phyloP scores from a whole-genome alignment of 2,113 vertebrate genomes.

The Cynocephalus volans region DNA sequence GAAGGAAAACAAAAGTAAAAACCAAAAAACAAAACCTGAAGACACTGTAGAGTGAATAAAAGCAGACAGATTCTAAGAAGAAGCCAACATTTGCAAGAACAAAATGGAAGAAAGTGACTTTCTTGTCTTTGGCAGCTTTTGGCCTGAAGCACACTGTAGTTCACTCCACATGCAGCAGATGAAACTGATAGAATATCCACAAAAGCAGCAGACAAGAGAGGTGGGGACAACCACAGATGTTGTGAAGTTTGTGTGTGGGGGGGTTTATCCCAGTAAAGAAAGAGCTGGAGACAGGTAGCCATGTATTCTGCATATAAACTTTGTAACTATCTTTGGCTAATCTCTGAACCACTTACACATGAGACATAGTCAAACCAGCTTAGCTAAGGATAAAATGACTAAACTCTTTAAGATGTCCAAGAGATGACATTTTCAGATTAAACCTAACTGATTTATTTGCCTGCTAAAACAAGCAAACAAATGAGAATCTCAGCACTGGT shows the following conservation, averaged over 20 bases:
- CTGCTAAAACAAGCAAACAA: not conserved
- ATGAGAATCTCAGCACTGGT: not conserved
- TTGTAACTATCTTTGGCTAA: not conserved
- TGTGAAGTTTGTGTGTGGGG: rapidly evolving
- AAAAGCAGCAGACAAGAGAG: not conserved
- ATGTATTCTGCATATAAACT: not conserved
- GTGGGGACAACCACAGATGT: not conserved
- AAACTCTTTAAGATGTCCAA: not conserved
- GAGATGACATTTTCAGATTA: not conserved
- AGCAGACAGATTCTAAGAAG: not conserved
- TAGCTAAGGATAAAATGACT: no score
- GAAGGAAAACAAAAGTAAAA: not conserved
- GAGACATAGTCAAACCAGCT: not conserved
- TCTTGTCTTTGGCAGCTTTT: not conserved
- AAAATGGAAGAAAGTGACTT: not conserved
- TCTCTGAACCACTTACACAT: not conserved
- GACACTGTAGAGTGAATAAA: not conserved
- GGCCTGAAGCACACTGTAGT: not conserved
- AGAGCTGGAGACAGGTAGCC: not conserved
- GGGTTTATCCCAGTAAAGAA: not conserved
- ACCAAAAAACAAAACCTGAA: not conserved
- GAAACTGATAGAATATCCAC: not conserved
- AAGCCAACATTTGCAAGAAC: not conserved
- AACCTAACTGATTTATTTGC: not conserved
- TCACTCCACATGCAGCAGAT: not conserved